phyloP scores from a whole-genome alignment of 2,797 vertebrate species.

The Diglossa cyanea region DNA sequence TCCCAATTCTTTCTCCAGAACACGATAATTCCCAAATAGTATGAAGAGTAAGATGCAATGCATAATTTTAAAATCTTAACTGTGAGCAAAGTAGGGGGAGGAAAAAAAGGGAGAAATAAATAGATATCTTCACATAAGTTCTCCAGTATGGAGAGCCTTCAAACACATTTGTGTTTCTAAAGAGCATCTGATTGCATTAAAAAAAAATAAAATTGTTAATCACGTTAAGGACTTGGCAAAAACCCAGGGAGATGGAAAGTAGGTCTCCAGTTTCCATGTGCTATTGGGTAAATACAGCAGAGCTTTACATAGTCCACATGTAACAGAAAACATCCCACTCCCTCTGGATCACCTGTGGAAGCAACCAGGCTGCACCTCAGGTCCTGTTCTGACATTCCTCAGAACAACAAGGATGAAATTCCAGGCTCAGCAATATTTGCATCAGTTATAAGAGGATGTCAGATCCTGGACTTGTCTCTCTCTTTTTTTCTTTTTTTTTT shows the following conservation, averaged over 20 bases:
- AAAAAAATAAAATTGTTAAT: not conserved
- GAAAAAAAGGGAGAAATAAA: rapidly evolving
- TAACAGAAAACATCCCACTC: not conserved
- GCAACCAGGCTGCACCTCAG: not conserved
- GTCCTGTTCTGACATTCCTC: not conserved
- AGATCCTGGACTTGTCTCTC: not conserved
- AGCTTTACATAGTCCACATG: not conserved
- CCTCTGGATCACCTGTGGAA: not conserved
- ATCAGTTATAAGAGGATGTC: not conserved
- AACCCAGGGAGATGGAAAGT: not conserved
- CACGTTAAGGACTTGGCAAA: not conserved
- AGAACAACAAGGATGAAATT: not conserved
- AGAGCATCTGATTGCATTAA: conserved; percentile 1
- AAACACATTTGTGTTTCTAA: not conserved
- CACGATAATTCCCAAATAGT: not conserved
- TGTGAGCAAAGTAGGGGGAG: not conserved
- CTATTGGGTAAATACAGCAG: not conserved
- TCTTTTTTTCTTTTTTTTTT: not conserved
- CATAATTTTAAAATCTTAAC: not conserved
- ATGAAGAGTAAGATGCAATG: not conserved
- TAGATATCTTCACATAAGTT: not conserved
- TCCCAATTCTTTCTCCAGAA: conserved; percentile 35
- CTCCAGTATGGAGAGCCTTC: not conserved
- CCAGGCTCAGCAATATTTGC: not conserved
- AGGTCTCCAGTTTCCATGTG: not conserved